A percentile compares a stretch with the other conserved stretches of the same genome.
Evolutionary conservation across 2,797 vertebrate species (phyloP).

Genomic region (Morelia viridis): DNA sequence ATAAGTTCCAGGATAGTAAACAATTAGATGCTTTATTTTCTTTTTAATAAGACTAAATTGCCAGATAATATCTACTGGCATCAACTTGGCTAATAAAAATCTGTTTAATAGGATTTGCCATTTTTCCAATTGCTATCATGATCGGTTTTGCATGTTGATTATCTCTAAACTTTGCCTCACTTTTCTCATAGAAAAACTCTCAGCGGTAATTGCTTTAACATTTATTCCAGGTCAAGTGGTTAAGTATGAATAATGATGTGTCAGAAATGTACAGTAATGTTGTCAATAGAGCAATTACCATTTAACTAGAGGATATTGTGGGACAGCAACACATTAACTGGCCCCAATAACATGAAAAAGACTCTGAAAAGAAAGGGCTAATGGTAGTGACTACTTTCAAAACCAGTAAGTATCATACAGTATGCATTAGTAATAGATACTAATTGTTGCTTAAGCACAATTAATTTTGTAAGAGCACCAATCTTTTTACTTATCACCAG

Average conservation of each 20-base stretch:
- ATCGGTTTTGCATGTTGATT: slow-evolving; percentile 83
- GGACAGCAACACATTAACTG: slow-evolving; percentile 83
- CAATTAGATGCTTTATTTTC: slow-evolving; percentile 84
- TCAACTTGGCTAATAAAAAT: slow-evolving; percentile 84
- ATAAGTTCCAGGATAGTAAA: slow-evolving; percentile 81
- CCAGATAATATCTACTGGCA: slow-evolving; percentile 83
- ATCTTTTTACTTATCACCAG: slow-evolving; percentile 42
- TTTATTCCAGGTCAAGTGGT: slow-evolving; percentile 91
- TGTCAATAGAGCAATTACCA: slow-evolving; percentile 90
- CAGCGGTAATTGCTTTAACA: slow-evolving; percentile 87
- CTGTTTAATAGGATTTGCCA: slow-evolving; percentile 83
- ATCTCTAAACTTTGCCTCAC: slow-evolving; percentile 83
- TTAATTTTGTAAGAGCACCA: slow-evolving; percentile 63
- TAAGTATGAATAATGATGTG: slow-evolving; percentile 92
- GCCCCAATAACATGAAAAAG: slow-evolving; percentile 80
- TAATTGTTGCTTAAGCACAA: slow-evolving; percentile 76
- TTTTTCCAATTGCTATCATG: slow-evolving; percentile 82
- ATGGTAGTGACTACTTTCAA: slow-evolving; percentile 70
- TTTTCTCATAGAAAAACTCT: slow-evolving; percentile 84
- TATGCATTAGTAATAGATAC: slow-evolving; percentile 67
- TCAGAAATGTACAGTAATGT: slow-evolving; percentile 85
- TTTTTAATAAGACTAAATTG: slow-evolving; percentile 85
- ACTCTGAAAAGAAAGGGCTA: slow-evolving; percentile 72
- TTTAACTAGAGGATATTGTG: slow-evolving; percentile 84
- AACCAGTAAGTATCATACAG: slow-evolving; percentile 61